Evolutionary conservation across 2,113 vertebrate species (phyloP).

Genomic region (Malurus cyaneus): DNA sequence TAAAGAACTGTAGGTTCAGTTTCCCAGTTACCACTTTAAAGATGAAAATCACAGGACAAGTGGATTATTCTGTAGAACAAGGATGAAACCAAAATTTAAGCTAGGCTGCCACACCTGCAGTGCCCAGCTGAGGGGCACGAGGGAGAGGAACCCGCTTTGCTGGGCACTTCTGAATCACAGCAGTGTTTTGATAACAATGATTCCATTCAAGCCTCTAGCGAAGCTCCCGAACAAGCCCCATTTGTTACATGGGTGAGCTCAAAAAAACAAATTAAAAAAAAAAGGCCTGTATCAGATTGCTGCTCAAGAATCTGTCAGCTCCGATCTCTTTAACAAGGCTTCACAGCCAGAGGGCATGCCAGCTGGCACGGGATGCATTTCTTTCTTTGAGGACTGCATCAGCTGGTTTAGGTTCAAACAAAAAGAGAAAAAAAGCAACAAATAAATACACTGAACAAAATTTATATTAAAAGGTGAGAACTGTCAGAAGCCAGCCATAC

Average conservation of each 20-base stretch:
- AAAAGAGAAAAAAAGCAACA: not conserved
- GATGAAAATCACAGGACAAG: not conserved
- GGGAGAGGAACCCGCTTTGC: slow-evolving; percentile 26
- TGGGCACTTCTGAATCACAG: slow-evolving; percentile 48
- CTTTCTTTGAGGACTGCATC: slow-evolving; percentile 48
- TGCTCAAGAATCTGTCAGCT: slow-evolving; percentile 70
- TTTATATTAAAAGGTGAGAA: not conserved
- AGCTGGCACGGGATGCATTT: slow-evolving; percentile 45
- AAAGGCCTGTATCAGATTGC: slow-evolving; percentile 60
- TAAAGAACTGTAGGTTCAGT: not conserved
- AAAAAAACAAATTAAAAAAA: not conserved
- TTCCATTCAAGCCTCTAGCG: slow-evolving; percentile 46
- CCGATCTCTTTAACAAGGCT: slow-evolving; percentile 61
- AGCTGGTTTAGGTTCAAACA: slow-evolving; percentile 6
- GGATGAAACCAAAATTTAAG: slow-evolving; percentile 8
- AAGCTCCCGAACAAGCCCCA: slow-evolving; percentile 63
- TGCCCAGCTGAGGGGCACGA: slow-evolving; percentile 54
- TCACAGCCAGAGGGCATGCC: slow-evolving; percentile 60
- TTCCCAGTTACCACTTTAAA: not conserved
- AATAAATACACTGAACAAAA: slow-evolving; percentile 2
- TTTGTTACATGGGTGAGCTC: slow-evolving; percentile 64
- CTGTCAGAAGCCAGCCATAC: not conserved
- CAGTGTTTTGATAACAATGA: slow-evolving; percentile 61
- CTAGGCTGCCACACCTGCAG: slow-evolving; percentile 54
- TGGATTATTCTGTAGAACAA: not conserved